A percentile compares a stretch with the other conserved stretches of the same genome.
phyloP scores from a whole-genome alignment of 2,888 invertebrate genomes.

The Lasioglossum figueresi region DNA sequence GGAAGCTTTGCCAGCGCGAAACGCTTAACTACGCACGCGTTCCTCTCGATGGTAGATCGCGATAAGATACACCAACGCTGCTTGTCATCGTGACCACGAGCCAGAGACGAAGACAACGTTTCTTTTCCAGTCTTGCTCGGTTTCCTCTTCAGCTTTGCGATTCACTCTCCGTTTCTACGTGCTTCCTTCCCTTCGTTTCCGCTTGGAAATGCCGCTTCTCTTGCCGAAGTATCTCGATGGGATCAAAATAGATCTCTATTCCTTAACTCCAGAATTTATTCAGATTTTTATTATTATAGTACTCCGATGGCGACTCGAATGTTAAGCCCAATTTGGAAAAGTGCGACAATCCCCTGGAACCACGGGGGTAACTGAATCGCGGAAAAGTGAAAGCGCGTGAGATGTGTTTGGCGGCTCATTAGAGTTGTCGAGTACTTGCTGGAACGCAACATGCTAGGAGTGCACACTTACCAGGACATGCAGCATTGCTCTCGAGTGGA shows the following conservation, averaged over 20 bases:
- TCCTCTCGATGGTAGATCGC: conserved; percentile 61
- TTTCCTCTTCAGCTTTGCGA: conserved; percentile 4
- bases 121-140: conserved; percentile 32
- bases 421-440: conserved; percentile 4
- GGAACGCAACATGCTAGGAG: background rate
- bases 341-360: background rate
- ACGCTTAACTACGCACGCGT: conserved; percentile 54
- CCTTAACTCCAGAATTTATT: background rate
- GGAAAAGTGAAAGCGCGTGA: background rate
- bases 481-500: background rate
- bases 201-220: background rate
- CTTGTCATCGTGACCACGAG: conserved; percentile 66
- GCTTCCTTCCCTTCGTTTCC: background rate
- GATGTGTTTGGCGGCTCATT: conserved; percentile 4
- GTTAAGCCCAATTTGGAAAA: background rate
- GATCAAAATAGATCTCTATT: background rate
- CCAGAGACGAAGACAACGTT: conserved; percentile 35
- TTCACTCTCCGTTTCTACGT: background rate
- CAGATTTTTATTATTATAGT: background rate
- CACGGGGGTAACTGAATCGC: background rate
- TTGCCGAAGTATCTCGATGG: background rate
- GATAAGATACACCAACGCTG: conserved; percentile 63
- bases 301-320: background rate
- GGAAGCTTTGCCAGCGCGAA: conserved; percentile 42
- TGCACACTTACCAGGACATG: background rate